Conservation (phyloP, 2,113 vertebrate genomes). For the Manacus vitellinus region DNA sequence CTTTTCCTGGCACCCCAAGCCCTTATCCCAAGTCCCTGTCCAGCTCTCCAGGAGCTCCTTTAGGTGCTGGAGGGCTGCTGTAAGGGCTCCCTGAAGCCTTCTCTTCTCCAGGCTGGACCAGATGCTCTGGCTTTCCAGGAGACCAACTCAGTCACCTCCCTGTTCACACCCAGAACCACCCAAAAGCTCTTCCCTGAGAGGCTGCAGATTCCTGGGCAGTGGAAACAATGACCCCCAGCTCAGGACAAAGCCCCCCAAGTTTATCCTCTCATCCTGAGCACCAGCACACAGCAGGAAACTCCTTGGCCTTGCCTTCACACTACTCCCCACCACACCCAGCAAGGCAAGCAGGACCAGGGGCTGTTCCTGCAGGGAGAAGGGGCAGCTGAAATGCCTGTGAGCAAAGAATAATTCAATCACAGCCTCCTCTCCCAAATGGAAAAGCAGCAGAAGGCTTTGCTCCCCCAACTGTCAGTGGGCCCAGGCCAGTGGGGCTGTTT, state of each 20-base stretch:
- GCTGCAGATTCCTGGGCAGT: not conserved
- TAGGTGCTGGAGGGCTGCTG: not conserved
- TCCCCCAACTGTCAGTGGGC: not conserved
- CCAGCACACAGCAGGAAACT: fast-evolving
- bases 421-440: not conserved
- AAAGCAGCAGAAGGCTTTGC: not conserved
- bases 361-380: not conserved
- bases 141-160: not conserved
- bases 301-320: not conserved
- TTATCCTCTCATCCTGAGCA: not conserved
- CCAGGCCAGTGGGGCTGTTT: not conserved
- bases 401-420: not conserved
- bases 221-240: not conserved
- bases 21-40: too few species aligned
- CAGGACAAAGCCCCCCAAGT: not conserved
- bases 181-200: not conserved
- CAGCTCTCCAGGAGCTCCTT: not conserved
- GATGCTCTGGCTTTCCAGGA: not conserved
- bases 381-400: not conserved
- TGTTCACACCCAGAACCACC: too few species aligned
- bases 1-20: not conserved
- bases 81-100: not conserved
- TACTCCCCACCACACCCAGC: not conserved
- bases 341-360: not conserved
- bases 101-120: not conserved